These are phyloP conservation scores for Lordiphosa clarofinis DNA, from an alignment of 1,140 invertebrate species.

Conservation along the genomic window DNA sequence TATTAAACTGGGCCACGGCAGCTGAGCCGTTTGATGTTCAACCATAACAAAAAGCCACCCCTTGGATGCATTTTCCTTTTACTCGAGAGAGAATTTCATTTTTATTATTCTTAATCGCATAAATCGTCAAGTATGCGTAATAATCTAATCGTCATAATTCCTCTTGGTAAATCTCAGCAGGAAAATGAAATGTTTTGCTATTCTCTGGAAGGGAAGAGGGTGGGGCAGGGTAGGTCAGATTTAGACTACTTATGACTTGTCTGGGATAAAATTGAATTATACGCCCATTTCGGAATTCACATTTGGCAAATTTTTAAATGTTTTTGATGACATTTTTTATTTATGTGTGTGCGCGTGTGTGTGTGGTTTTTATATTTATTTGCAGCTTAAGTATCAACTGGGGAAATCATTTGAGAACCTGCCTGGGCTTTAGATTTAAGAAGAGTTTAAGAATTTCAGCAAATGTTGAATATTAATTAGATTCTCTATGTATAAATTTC, in stretches of 20 bases:
- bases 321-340: conserved; percentile 73
- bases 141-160: conserved; percentile 74
- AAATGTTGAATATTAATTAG: too few species aligned
- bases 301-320: conserved; percentile 70
- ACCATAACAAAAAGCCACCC: conserved; percentile 55
- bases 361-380: conserved; percentile 4
- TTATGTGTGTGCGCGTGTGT: conserved; percentile 34
- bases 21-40: conserved; percentile 56
- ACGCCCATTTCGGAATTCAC: conserved; percentile 26
- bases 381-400: conserved; percentile 49
- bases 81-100: conserved; percentile 33
- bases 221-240: conserved; percentile 2
- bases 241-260: conserved; percentile 51
- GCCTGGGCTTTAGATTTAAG: conserved; percentile 26
- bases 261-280: conserved; percentile 56
- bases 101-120: conserved; percentile 59
- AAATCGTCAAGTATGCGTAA: conserved; percentile 73
- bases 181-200: conserved; percentile 20
- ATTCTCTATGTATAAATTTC: not conserved
- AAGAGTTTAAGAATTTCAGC: conserved; percentile 5
- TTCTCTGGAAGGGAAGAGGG: not conserved
- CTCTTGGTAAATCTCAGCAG: conserved; percentile 51
- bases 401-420: conserved; percentile 54
- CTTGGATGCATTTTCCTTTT: conserved; percentile 33
- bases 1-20: conserved; percentile 35